These are phyloP conservation scores for Syrrhaptes paradoxus DNA, from an alignment of 2,113 vertebrate genomes.

Conservation along the genomic window DNA sequence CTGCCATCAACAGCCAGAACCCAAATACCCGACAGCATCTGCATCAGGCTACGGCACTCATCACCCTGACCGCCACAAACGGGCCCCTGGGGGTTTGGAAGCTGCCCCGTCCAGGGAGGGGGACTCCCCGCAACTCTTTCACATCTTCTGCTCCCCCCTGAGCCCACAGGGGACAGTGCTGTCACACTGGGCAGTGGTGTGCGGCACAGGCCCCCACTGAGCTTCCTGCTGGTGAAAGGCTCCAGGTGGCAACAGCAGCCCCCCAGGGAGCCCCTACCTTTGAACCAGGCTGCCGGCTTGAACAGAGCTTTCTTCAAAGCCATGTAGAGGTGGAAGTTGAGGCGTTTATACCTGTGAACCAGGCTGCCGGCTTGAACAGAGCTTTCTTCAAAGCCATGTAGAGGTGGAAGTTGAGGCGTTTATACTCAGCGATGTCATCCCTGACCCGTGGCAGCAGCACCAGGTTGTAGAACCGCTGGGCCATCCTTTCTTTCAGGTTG, in stretches of 20 bases:
- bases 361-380: too few relatives aligned
- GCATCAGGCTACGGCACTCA: accelerated
- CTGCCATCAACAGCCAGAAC: background rate
- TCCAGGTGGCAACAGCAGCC: accelerated
- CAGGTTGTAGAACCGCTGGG: constrained; percentile 95
- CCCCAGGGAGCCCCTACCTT: constrained; percentile 80
- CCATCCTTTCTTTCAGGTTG: constrained; percentile 96
- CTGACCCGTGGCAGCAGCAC: constrained; percentile 90
- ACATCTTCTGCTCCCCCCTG: background rate
- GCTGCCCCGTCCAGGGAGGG: accelerated
- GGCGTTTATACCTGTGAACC: too few relatives aligned
- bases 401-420: constrained; percentile 94
- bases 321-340: constrained; percentile 95
- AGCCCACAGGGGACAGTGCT: background rate
- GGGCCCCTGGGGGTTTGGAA: background rate
- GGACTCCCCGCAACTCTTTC: background rate
- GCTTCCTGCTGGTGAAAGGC: background rate
- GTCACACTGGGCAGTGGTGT: background rate
- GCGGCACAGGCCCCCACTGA: background rate
- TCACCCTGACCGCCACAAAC: accelerated
- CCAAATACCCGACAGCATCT: background rate
- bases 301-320: constrained; percentile 96
- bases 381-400: too few relatives aligned
- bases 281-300: constrained; percentile 98
- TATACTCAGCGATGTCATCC: constrained; percentile 94